Conservation (phyloP, 2,797 vertebrate genomes). For the Brachymystax lenok region DNA sequence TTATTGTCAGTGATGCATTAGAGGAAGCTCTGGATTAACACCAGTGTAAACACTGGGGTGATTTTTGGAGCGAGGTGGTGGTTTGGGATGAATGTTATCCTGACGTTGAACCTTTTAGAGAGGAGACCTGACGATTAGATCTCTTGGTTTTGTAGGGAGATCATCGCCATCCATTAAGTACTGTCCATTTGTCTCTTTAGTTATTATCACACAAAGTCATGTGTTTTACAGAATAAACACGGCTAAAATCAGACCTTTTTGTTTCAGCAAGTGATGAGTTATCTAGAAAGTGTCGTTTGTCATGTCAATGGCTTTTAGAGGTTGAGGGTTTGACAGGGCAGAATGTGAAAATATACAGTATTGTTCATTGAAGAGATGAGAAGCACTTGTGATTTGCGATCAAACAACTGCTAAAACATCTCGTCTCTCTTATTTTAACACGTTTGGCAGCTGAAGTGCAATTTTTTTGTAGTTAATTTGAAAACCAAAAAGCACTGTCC, state of each 20-base stretch:
- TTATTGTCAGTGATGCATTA: constrained; percentile 74
- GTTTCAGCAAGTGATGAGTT: not conserved
- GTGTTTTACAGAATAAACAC: constrained; percentile 44
- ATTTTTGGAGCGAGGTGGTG: constrained; percentile 53
- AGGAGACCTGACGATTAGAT: constrained; percentile 36
- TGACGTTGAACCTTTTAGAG: constrained; percentile 64
- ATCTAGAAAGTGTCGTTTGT: not conserved
- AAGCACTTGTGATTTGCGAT: not conserved
- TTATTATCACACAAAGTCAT: constrained; percentile 21
- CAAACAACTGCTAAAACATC: not conserved
- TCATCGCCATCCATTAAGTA: constrained; percentile 46
- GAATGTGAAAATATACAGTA: not conserved
- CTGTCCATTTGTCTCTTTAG: constrained; percentile 41
- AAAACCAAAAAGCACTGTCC: not conserved
- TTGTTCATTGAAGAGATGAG: not conserved
- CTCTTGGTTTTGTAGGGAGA: constrained; percentile 33
- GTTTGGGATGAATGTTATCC: constrained; percentile 60
- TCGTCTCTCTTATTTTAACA: not conserved
- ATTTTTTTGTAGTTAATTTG: not conserved
- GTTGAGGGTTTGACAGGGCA: not conserved
- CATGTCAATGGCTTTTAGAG: not conserved
- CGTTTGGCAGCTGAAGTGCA: not conserved
- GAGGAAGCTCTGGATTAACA: constrained; percentile 73
- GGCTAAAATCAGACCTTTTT: not conserved
- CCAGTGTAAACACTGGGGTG: constrained; percentile 68